Evolutionary conservation across 2,113 vertebrate species (phyloP).

Genomic region (Gopherus flavomarginatus): DNA sequence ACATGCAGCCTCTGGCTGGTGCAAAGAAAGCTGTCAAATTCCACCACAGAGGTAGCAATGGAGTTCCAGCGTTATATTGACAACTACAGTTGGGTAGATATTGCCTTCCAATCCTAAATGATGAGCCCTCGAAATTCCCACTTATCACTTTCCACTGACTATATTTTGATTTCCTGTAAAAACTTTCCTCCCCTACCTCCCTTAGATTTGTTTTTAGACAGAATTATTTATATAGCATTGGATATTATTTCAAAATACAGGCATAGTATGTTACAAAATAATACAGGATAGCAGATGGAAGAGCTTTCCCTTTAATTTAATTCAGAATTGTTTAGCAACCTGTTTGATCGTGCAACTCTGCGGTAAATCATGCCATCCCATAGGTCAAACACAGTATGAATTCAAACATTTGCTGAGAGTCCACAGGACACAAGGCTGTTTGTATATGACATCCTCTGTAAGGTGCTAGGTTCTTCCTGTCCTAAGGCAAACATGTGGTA

Average conservation of each 20-base stretch:
- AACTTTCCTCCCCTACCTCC: background rate
- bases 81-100: background rate
- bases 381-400: constrained; percentile 57
- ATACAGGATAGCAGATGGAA: background rate
- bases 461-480: constrained; percentile 3
- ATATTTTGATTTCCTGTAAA: background rate
- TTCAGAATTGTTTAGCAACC: background rate
- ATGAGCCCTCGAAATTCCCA: background rate
- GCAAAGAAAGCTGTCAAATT: background rate
- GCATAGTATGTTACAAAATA: fast-evolving
- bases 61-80: background rate
- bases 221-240: background rate
- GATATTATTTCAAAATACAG: background rate
- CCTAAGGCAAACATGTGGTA: background rate
- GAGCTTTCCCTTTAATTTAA: background rate
- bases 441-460: background rate
- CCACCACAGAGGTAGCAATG: background rate
- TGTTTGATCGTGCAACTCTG: fast-evolving
- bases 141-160: background rate
- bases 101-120: background rate
- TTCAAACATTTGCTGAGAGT: background rate
- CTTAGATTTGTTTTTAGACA: background rate
- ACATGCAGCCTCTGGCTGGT: background rate
- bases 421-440: constrained; percentile 13
- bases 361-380: background rate